Conservation (phyloP, 1,140 invertebrate species). For the Coenobita brevimanus region DNA sequence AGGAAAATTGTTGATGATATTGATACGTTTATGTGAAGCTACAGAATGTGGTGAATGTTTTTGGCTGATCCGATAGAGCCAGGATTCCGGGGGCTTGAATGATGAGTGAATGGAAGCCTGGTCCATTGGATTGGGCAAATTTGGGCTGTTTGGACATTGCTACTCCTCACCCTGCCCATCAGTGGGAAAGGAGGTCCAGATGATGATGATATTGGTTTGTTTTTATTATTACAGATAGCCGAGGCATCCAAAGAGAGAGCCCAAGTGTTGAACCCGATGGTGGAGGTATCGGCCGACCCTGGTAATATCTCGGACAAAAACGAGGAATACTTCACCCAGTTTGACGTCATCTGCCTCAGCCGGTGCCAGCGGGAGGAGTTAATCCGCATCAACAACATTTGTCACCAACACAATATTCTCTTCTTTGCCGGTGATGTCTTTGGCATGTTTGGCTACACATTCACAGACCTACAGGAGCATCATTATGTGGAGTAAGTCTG, state of each 20-base stretch:
- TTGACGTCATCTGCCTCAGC: slow-evolving; percentile 89
- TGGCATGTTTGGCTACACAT: slow-evolving; percentile 94
- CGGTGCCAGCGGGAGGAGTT: slow-evolving; percentile 82
- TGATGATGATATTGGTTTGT: background rate
- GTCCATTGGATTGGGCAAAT: too few relatives aligned
- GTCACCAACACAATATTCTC: slow-evolving; percentile 84
- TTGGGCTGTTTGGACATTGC: too few relatives aligned
- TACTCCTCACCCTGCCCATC: too few relatives aligned
- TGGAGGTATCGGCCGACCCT: slow-evolving; percentile 84
- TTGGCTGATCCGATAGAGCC: too few relatives aligned
- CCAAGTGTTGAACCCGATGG: slow-evolving; percentile 93
- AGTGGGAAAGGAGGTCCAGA: too few relatives aligned
- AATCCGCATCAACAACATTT: slow-evolving; percentile 85
- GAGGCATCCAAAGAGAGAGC: slow-evolving; percentile 84
- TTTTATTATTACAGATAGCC: slow-evolving; percentile 82
- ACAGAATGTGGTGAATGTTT: too few relatives aligned
- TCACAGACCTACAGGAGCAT: slow-evolving; percentile 90
- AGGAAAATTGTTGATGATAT: background rate
- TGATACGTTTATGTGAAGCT: background rate
- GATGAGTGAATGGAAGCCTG: too few relatives aligned
- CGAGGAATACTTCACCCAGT: slow-evolving; percentile 83
- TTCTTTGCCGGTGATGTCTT: slow-evolving; percentile 94
- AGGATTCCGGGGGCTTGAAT: too few relatives aligned
- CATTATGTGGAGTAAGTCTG: slow-evolving; percentile 91
- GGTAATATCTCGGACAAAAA: slow-evolving; percentile 77